These are phyloP conservation scores for Zaprionus vittiger DNA, from an alignment of 1,140 invertebrate genomes.

Conservation along the genomic window DNA sequence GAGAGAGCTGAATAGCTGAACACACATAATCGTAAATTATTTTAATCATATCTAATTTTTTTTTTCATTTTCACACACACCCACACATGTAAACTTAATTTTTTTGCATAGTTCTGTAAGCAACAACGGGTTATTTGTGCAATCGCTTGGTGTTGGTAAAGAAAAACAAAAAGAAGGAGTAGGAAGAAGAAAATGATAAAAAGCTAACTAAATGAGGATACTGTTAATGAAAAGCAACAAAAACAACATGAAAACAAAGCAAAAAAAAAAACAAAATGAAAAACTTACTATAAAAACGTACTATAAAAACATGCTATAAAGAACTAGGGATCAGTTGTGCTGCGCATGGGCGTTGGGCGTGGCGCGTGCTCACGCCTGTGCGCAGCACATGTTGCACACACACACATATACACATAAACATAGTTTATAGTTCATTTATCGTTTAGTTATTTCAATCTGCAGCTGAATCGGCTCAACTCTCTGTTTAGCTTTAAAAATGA, in stretches of 20 bases:
- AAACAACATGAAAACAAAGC: constrained; percentile 18
- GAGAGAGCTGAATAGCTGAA: not conserved
- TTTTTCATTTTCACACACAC: constrained; percentile 14
- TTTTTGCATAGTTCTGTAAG: constrained; percentile 73
- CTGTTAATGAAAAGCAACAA: constrained; percentile 10
- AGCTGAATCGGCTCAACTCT: constrained; percentile 34
- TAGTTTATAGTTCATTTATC: constrained; percentile 27
- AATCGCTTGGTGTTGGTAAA: constrained; percentile 84
- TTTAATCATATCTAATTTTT: not conserved
- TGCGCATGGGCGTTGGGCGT: constrained; percentile 11
- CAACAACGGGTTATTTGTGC: constrained; percentile 84
- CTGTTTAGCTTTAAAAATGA: constrained; percentile 35
- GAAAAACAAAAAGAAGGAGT: constrained; percentile 23
- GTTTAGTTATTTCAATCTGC: constrained; percentile 38
- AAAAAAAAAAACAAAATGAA: not conserved
- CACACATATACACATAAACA: constrained; percentile 32
- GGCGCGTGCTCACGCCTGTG: constrained; percentile 1
- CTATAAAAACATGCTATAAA: not conserved
- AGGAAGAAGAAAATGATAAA: not conserved
- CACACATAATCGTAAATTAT: constrained; percentile 10
- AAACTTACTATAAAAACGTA: constrained; percentile 2
- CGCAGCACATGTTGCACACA: constrained; percentile 22
- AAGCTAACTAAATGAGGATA: no score
- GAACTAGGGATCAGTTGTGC: not conserved
- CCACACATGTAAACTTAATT: constrained; percentile 22